Evolutionary conservation across 1,140 invertebrate genomes (phyloP).

Genomic region (Drepana arcuata): DNA sequence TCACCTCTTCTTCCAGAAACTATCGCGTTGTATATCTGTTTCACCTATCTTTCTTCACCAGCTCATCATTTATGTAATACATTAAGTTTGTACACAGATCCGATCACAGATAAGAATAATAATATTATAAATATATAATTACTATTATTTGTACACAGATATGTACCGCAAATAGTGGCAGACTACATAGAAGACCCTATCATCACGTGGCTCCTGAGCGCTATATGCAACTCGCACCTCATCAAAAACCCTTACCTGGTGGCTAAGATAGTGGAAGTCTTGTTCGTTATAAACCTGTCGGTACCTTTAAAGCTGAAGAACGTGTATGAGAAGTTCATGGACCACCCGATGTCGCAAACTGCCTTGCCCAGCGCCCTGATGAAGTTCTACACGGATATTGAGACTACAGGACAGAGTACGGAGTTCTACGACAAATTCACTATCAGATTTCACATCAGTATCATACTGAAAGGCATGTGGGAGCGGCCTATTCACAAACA

Average conservation of each 20-base stretch:
- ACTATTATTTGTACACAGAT: constrained; percentile 77
- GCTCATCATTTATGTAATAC: too few species aligned
- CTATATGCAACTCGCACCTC: constrained; percentile 91
- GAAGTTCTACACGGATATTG: constrained; percentile 99
- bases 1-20: too few species aligned
- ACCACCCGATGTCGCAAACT: constrained; percentile 88
- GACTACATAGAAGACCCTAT: constrained; percentile 87
- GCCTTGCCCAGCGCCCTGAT: constrained; percentile 90
- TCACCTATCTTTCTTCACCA: too few species aligned
- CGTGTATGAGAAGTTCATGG: constrained; percentile 75
- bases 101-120: too few species aligned
- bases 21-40: too few species aligned
- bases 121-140: too few species aligned
- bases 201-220: constrained; percentile 89
- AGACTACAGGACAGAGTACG: constrained; percentile 96
- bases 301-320: constrained; percentile 80
- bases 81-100: too few species aligned
- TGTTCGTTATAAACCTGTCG: constrained; percentile 92
- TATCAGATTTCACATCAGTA: constrained; percentile 96
- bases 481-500: constrained; percentile 76
- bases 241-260: constrained; percentile 97
- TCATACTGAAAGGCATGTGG: constrained; percentile 94
- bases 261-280: constrained; percentile 94
- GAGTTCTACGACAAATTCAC: constrained; percentile 99
- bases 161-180: constrained; percentile 81